Evolutionary conservation across 2,113 vertebrate species (phyloP), one percentile per base, ranked within the genome.

Genomic region (Amazona guildingii): DNA sequence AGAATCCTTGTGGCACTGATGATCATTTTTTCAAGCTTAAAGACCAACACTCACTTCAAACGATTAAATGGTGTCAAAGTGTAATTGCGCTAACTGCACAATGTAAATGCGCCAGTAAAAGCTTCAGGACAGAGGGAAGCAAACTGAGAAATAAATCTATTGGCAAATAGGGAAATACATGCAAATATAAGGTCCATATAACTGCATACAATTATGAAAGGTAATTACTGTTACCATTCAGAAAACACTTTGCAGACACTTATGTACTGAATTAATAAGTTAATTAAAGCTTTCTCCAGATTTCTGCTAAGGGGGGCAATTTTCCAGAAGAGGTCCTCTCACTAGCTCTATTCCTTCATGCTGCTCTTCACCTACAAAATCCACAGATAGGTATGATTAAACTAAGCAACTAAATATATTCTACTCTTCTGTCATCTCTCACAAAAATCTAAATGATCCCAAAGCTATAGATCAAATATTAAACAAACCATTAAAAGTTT

Each of bases 251-350:
- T 33, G 67, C 63, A 87, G 89, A 84, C 49, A 66, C 84, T 92
- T 66, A 62, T 67, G 72, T 39, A 73, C 17, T 62, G 59, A 90
- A 93, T 95, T 92, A 88, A 89, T 61, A 81, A 23, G 72, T 67
- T 95, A 93, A 93, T 90, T 86, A 93, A 87, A 67, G 76, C 73
- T 77, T 78, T 70, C 78, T 77, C 35, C 55, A 37, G 46, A 54
- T 86, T 94, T 63, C 72, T 88, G 68, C 66, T 72, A 62, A 63
- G 80, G 27, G 39, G 35, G 17, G 39, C 73, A 17, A 90, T 86
- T 94, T 92, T 66, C 63, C 66, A 48, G 63, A 64, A 68, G 39
- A 79, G 31, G 49, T 69, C 89, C 76, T 83, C 46, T 84, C 37
- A 33, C 23, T 55, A 64, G 27, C 17, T 94, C 76, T 43, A 35